Percentiles rank a stretch among this genome's conserved stretches.
phyloP scores from a whole-genome alignment of 1,140 invertebrate species.

The Neoseiulus cucumeris region DNA sequence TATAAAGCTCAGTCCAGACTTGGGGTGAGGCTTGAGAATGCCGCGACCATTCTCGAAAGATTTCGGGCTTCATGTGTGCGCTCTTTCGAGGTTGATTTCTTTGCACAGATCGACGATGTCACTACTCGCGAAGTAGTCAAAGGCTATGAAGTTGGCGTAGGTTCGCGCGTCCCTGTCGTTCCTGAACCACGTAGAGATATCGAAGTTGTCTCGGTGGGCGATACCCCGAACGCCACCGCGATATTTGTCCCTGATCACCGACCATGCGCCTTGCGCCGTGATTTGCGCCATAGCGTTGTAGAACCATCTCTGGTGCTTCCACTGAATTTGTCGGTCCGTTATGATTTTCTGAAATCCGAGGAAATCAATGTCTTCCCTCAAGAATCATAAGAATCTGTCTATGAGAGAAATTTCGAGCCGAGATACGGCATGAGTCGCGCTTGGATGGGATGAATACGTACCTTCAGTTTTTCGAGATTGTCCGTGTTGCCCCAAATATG shows the following conservation, averaged over 20 bases:
- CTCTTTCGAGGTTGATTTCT: neutral
- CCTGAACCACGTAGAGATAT: neutral
- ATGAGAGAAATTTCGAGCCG: no score
- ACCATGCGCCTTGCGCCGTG: neutral
- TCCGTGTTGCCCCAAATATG: conserved; percentile 2
- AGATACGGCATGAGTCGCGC: no score
- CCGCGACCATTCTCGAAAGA: no score
- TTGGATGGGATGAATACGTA: no score
- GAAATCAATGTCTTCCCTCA: no score
- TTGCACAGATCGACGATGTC: conserved; percentile 5
- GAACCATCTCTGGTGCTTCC: neutral
- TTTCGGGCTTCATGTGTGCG: neutral
- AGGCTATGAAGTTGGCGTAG: neutral
- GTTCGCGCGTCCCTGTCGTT: neutral
- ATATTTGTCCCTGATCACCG: neutral
- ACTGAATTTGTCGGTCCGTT: neutral
- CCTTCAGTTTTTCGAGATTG: neutral
- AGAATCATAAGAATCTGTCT: no score
- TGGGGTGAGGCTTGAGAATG: no score
- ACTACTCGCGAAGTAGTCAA: neutral
- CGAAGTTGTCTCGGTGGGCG: neutral
- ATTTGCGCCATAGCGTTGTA: neutral
- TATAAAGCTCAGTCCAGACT: no score
- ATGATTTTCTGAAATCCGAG: neutral
- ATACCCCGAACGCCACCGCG: neutral